phyloP scores from a whole-genome alignment of 2,888 invertebrate species.

The Lasioglossum pauxillum region DNA sequence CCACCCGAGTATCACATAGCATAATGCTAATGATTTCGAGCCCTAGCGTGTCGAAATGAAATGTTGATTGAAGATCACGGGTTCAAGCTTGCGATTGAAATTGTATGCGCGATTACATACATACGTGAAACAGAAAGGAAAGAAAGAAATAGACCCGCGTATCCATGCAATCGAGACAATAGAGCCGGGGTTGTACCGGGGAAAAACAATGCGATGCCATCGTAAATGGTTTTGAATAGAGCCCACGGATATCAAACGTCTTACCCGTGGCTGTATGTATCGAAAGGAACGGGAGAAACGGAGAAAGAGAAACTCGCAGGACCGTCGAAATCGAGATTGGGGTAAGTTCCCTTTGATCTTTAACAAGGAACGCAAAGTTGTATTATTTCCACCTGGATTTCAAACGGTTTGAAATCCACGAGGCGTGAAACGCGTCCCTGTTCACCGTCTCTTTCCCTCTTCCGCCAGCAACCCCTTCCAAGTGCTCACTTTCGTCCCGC shows the following conservation, averaged over 20 bases:
- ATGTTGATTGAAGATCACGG: neutral
- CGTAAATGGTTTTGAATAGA: slow-evolving; percentile 49
- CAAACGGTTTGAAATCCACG: slow-evolving; percentile 79
- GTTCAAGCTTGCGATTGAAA: neutral
- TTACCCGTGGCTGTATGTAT: slow-evolving; percentile 26
- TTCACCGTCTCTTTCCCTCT: slow-evolving; percentile 67
- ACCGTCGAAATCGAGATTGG: slow-evolving; percentile 70
- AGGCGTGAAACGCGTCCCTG: slow-evolving; percentile 79
- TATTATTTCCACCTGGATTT: slow-evolving; percentile 82
- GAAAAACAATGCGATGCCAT: slow-evolving; percentile 41
- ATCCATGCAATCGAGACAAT: neutral
- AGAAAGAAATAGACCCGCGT: neutral
- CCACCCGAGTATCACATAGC: neutral
- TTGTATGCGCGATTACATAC: neutral
- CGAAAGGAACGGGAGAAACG: slow-evolving; percentile 35
- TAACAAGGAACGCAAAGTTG: slow-evolving; percentile 81
- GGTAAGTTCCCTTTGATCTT: slow-evolving; percentile 80
- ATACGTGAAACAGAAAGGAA: neutral
- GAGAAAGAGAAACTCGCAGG: slow-evolving; percentile 52
- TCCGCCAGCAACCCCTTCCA: slow-evolving; percentile 13
- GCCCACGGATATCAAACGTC: slow-evolving; percentile 34
- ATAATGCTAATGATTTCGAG: neutral
- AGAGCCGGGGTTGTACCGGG: neutral
- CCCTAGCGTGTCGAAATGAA: neutral
- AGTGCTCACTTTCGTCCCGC: slow-evolving; percentile 14